A percentile compares a stretch with the other conserved stretches of the same genome.
Conservation (phyloP, 2,797 vertebrate genomes). For the Artibeus jamaicensis region DNA sequence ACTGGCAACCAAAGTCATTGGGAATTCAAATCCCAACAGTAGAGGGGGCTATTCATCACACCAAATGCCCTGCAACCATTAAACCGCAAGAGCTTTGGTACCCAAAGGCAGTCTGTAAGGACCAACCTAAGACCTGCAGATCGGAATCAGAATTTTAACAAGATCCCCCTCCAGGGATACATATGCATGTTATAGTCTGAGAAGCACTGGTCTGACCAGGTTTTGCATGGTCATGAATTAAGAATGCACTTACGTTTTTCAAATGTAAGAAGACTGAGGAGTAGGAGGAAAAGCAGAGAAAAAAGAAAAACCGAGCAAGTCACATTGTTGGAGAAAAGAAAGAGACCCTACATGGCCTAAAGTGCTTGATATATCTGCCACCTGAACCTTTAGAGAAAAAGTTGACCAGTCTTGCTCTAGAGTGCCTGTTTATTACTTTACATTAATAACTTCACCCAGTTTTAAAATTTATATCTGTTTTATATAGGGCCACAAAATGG, state of each 20-base stretch:
- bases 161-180: neutral
- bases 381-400: neutral
- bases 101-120: neutral
- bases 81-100: neutral
- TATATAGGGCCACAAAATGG: neutral
- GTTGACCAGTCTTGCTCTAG: neutral
- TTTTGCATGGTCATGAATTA: neutral
- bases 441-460: neutral
- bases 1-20: neutral
- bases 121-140: neutral
- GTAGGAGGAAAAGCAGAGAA: neutral
- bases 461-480: neutral
- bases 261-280: neutral
- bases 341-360: fast-evolving
- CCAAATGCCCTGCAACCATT: neutral
- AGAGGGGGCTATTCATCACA: neutral
- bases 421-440: neutral
- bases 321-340: neutral
- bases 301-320: neutral
- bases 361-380: neutral
- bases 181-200: neutral
- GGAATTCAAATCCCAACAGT: neutral
- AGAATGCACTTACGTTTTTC: neutral
- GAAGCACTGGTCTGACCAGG: neutral
- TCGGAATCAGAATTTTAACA: neutral